These are phyloP conservation scores for Mongoloraphidia duomilia DNA, from an alignment of 2,888 invertebrate species.

Conservation along the genomic window DNA sequence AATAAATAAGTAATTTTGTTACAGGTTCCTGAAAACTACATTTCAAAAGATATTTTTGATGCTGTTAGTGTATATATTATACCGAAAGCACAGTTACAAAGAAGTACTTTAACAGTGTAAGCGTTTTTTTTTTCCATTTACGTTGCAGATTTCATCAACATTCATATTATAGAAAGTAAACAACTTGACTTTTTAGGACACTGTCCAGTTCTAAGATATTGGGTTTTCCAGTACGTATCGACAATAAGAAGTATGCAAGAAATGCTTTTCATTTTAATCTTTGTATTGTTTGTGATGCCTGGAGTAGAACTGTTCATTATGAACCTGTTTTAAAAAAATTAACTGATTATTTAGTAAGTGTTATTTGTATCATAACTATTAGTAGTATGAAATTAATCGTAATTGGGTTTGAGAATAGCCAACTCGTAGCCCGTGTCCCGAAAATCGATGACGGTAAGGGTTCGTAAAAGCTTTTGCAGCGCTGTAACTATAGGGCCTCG, in stretches of 20 bases:
- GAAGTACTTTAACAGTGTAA: conserved; percentile 83
- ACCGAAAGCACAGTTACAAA: conserved; percentile 82
- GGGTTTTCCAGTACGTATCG: conserved; percentile 83
- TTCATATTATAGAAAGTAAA: background rate
- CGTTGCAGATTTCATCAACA: background rate
- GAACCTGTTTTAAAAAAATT: conserved; percentile 90
- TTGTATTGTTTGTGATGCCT: conserved; percentile 85
- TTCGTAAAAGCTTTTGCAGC: too few species aligned
- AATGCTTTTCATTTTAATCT: conserved; percentile 93
- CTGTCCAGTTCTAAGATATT: conserved; percentile 72
- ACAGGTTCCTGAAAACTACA: conserved; percentile 77
- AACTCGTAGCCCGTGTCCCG: too few species aligned
- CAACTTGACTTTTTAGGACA: conserved; percentile 34
- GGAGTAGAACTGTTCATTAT: conserved; percentile 80
- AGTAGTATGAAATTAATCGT: too few species aligned
- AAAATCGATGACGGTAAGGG: too few species aligned
- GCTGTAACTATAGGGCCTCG: too few species aligned
- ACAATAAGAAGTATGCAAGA: conserved; percentile 74
- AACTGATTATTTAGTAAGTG: conserved; percentile 69
- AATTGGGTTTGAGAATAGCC: too few species aligned
- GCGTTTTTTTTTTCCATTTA: conserved; percentile 20
- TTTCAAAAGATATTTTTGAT: conserved; percentile 88
- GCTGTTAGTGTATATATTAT: conserved; percentile 89
- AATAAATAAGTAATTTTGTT: conserved; percentile 17
- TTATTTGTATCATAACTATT: background rate